Percentiles rank a stretch among this genome's conserved stretches.
These are phyloP conservation scores for Batillaria attramentaria DNA, from an alignment of 1,140 invertebrate genomes.

Conservation along the genomic window DNA sequence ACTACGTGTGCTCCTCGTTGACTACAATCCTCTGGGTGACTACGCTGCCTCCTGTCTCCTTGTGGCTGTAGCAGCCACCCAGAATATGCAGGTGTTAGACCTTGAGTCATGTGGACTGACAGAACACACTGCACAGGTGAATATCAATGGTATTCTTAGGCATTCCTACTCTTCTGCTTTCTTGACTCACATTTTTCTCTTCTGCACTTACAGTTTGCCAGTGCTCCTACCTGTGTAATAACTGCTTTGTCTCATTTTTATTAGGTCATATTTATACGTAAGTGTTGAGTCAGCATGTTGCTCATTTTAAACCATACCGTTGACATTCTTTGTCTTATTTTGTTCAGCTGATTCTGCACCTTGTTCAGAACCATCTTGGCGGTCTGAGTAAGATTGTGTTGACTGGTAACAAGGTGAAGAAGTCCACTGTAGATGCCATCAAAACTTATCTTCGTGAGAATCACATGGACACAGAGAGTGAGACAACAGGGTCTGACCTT, in stretches of 20 bases:
- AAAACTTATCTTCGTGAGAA: conserved; percentile 44
- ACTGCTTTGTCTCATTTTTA: too few relatives aligned
- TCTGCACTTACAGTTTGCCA: too few relatives aligned
- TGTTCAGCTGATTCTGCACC: conserved; percentile 49
- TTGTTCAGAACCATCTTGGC: conserved; percentile 55
- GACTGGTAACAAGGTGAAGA: conserved; percentile 50
- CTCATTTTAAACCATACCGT: too few relatives aligned
- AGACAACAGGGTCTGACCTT: conserved; percentile 32
- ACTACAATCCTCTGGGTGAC: conserved; percentile 65
- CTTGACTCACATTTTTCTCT: too few relatives aligned
- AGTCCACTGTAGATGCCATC: conserved; percentile 44
- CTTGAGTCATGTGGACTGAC: conserved; percentile 57
- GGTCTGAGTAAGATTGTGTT: conserved; percentile 46
- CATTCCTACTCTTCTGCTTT: neutral
- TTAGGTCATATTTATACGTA: too few relatives aligned
- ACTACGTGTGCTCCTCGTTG: conserved; percentile 53
- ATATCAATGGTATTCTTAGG: too few relatives aligned
- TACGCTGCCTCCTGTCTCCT: conserved; percentile 57
- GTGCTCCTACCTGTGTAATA: too few relatives aligned
- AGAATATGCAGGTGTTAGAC: conserved; percentile 55
- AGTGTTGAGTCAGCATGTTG: too few relatives aligned
- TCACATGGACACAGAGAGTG: conserved; percentile 35
- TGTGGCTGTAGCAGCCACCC: conserved; percentile 48
- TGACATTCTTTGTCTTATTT: neutral
- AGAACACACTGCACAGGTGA: conserved; percentile 58